Percentiles rank a stretch among this genome's conserved stretches.
phyloP scores from a whole-genome alignment of 2,888 invertebrate species.

The Andrena chrysosceles region DNA sequence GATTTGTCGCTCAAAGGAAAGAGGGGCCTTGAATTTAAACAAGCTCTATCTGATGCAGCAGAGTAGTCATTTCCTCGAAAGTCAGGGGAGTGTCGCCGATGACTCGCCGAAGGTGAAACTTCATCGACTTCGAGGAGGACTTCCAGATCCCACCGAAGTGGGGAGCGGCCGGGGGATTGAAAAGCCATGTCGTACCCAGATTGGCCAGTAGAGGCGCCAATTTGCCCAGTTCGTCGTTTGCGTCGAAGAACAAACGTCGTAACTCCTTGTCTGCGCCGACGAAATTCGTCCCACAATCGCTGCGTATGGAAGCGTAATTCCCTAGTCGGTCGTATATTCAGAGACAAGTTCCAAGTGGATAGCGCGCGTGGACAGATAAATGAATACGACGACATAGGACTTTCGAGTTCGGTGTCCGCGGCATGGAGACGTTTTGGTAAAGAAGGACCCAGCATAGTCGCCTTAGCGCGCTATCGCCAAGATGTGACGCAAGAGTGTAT shows the following conservation, averaged over 20 bases:
- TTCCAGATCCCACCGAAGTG: neutral
- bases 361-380: neutral
- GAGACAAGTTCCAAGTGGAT: neutral
- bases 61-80: neutral
- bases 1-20: neutral
- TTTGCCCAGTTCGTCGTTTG: neutral
- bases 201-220: neutral
- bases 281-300: conserved; percentile 7
- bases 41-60: neutral
- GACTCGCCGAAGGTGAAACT: neutral
- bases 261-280: conserved; percentile 1
- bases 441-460: neutral
- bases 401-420: neutral
- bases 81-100: neutral
- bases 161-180: neutral
- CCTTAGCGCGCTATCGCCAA: neutral
- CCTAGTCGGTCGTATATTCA: neutral
- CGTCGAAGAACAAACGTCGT: neutral
- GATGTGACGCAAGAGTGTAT: neutral
- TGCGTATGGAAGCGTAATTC: neutral
- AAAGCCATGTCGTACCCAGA: too few relatives aligned
- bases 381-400: neutral
- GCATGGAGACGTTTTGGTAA: neutral
- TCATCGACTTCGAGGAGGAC: neutral
- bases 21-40: neutral